Evolutionary conservation across 2,888 invertebrate genomes (phyloP).

Genomic region (Cheilosia soror): DNA sequence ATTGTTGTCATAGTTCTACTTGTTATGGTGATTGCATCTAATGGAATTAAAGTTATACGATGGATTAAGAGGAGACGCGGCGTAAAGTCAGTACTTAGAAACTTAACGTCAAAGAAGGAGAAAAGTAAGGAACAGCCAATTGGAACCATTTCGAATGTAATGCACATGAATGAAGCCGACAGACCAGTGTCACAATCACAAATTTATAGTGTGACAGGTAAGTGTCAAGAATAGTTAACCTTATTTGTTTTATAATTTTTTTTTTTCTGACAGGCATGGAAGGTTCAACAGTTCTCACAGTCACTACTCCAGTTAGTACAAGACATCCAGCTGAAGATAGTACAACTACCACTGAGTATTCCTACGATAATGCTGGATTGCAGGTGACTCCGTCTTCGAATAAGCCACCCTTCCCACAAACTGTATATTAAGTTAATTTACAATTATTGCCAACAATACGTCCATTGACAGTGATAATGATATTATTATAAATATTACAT

Average conservation of each 20-base stretch:
- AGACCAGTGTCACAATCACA: conserved; percentile 81
- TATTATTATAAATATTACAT: conserved; percentile 9
- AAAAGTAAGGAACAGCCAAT: conserved; percentile 79
- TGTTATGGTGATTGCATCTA: conserved; percentile 78
- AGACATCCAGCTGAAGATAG: conserved; percentile 90
- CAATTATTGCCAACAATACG: conserved; percentile 45
- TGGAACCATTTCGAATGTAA: conserved; percentile 81
- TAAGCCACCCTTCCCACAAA: conserved; percentile 77
- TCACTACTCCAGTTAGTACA: conserved; percentile 89
- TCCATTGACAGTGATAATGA: conserved; percentile 59
- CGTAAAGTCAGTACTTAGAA: conserved; percentile 76
- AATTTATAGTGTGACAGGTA: conserved; percentile 82
- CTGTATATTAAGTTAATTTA: conserved; percentile 16
- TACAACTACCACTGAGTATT: conserved; percentile 88
- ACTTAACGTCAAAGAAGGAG: conserved; percentile 77
- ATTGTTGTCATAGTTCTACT: conserved; percentile 79
- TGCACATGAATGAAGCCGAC: conserved; percentile 80
- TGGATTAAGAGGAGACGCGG: conserved; percentile 79
- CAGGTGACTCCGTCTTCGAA: conserved; percentile 86
- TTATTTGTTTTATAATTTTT: not conserved
- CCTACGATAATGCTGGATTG: conserved; percentile 92
- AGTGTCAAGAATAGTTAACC: conserved; percentile 23
- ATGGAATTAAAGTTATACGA: conserved; percentile 77
- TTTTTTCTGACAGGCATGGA: conserved; percentile 83
- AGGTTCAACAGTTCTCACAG: conserved; percentile 87